These are phyloP conservation scores for Ecdyonurus torrentis DNA, from an alignment of 2,888 invertebrate species.

Conservation along the genomic window DNA sequence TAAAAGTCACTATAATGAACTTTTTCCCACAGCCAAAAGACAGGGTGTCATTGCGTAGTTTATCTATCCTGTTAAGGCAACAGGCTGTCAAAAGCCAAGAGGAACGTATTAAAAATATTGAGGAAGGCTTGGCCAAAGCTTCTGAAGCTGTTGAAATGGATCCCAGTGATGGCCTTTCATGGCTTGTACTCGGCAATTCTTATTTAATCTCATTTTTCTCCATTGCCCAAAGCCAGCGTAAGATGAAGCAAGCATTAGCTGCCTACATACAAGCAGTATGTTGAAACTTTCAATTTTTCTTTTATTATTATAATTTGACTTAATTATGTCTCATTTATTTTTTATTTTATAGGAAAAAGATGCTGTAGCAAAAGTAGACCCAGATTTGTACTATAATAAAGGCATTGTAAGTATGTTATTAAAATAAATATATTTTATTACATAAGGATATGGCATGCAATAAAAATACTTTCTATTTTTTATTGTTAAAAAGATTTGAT, in stretches of 20 bases:
- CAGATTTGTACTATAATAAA: constrained; percentile 71
- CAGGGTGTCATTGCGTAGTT: constrained; percentile 55
- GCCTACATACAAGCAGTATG: constrained; percentile 67
- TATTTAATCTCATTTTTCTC: constrained; percentile 66
- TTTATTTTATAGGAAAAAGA: constrained; percentile 42
- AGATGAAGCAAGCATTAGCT: constrained; percentile 53
- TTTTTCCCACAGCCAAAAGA: constrained; percentile 42
- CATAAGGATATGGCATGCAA: too few relatives aligned
- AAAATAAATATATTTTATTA: too few relatives aligned
- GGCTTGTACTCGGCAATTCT: constrained; percentile 73
- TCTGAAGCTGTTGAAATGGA: constrained; percentile 69
- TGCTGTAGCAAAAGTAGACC: constrained; percentile 47
- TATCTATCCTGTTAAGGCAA: constrained; percentile 67
- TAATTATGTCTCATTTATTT: constrained; percentile 8
- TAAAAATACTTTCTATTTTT: too few relatives aligned
- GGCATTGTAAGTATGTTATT: constrained; percentile 46
- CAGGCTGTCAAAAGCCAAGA: constrained; percentile 31
- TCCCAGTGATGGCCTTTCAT: constrained; percentile 60
- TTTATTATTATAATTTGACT: background rate
- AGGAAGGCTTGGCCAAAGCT: constrained; percentile 57
- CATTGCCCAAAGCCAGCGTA: constrained; percentile 50
- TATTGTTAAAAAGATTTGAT: too few relatives aligned
- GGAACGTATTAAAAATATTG: constrained; percentile 40
- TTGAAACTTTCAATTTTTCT: constrained; percentile 11
- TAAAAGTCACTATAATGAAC: background rate